Base-by-base conservation (phyloP, 2,797 vertebrate genomes). In the Scarus forsteni region DNA sequence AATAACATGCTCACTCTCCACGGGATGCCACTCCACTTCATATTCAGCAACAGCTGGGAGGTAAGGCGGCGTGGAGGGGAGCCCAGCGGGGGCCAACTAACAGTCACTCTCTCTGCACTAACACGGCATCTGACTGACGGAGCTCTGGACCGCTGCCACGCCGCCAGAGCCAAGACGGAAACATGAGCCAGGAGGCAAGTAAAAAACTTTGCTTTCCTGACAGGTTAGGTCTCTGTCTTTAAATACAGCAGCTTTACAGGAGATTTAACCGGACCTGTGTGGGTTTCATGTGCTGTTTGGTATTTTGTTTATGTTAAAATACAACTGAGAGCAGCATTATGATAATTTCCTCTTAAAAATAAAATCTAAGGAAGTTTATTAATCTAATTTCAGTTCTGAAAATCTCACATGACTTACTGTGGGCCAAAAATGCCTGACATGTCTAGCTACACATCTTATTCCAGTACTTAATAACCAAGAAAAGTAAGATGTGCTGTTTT, bases 21-120 rank as follows among this genome's bases (percentile, higher is more conserved):
- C 77, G 42, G 90, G 92, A 82, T 73, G 88, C 63, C 16, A 45
- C 87, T 81, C 70, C 38, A 60, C 74, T 77, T 79, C 88, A 71
- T 84, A 77, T 79, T 90, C 83, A 39, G 70, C 35, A 93, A 86
- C 93, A 94, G 94, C 91, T 93, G 93, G 89, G 88, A 81, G 89
- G 86, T 75, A 71, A 75, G 85, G 87, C 54, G 81, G 77, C 43
- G 75, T 78, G 40, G 79, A 84, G 85, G 79, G 80, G 62, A 57
- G 60, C 90, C 14, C 90, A 86, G 92, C 85, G 5, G 88, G 88
- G 85, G 89, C 90, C 93, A 91, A 65, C 72, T 71, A 84, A 86
- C 88, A 87, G 83, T 79, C 80, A 72, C 61, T 66, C 46, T 67
- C 16, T 36, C 49, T 45, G 62, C 56, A 66, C 62, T 75, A 53